Base-by-base conservation (phyloP, 2,797 vertebrate genomes). In the Squalus acanthias region DNA sequence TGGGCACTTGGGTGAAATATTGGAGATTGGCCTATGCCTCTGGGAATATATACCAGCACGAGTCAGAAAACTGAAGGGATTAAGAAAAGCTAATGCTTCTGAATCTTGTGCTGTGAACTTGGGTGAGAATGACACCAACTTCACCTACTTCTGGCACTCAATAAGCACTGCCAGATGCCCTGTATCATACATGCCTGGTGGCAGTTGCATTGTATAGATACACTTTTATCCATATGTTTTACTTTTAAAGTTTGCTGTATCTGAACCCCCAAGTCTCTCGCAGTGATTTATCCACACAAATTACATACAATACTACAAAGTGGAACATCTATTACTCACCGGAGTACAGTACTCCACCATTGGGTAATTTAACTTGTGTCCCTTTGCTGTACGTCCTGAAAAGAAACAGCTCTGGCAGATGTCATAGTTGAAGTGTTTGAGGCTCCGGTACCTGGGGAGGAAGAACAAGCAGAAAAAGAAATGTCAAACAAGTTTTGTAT, bases 331-430 rank as follows among this genome's bases (percentile, higher is more conserved):
- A 24, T 72, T 97, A 98, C 99, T 99, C 97, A 99, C 99, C 96
- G 99, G 99, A 97, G 99, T 99, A 97, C 99, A 99, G 96, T 99
- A 99, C 97, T 99, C 99, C 98, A 99, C 99, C 99, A 99, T 99
- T 88, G 99, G 99, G 97, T 99, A 99, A 98, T 99, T 99, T 96
- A 99, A 98, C 97, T 99, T 99, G 97, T 99, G 99, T 57, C 99
- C 99, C 97, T 99, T 99, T 96, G 99, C 99, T 20, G 99, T 99
- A 96, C 99, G 99, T 96, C 99, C 99, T 60, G 99, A 99, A 97
- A 99, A 99, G 98, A 99, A 99, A 97, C 99, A 99, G 97, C 99
- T 99, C 97, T 99, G 99, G 97, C 99, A 99, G 97, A 99, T 98
- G 1, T 99, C 99, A 95, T 99, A 99, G 98, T 99, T 99, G 98